phyloP scores from a whole-genome alignment of 2,888 invertebrate species.

The Lamellibrachia satsuma region DNA sequence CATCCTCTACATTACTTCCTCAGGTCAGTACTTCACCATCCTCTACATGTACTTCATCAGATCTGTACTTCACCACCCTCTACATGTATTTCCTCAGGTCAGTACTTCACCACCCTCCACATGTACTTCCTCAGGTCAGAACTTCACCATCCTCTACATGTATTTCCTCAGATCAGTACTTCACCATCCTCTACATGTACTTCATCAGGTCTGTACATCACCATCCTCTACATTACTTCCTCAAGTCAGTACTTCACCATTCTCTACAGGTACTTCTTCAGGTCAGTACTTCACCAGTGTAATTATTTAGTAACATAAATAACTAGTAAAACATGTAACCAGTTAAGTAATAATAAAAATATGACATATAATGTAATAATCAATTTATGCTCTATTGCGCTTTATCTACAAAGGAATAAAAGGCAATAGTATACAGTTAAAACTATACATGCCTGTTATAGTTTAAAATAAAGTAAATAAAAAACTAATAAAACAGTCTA shows the following conservation, averaged over 20 bases:
- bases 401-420: too few relatives aligned
- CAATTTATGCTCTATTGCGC: too few relatives aligned
- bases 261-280: neutral
- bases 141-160: too few relatives aligned
- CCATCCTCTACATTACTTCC: too few relatives aligned
- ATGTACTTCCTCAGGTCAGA: too few relatives aligned
- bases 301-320: neutral
- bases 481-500: neutral
- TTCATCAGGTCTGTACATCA: too few relatives aligned
- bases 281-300: conserved; percentile 37
- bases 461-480: neutral
- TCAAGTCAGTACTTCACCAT: too few relatives aligned
- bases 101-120: neutral
- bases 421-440: too few relatives aligned
- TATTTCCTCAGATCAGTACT: too few relatives aligned
- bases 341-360: neutral
- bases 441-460: too few relatives aligned
- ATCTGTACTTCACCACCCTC: conserved; percentile 47
- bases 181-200: too few relatives aligned
- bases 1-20: conserved; percentile 64
- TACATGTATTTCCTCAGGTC: conserved; percentile 65
- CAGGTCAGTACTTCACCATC: conserved; percentile 58
- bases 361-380: too few relatives aligned
- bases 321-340: neutral
- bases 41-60: conserved; percentile 54